Base-by-base conservation (phyloP, 2,797 vertebrate species). In the Pseudochromis fuscus region DNA sequence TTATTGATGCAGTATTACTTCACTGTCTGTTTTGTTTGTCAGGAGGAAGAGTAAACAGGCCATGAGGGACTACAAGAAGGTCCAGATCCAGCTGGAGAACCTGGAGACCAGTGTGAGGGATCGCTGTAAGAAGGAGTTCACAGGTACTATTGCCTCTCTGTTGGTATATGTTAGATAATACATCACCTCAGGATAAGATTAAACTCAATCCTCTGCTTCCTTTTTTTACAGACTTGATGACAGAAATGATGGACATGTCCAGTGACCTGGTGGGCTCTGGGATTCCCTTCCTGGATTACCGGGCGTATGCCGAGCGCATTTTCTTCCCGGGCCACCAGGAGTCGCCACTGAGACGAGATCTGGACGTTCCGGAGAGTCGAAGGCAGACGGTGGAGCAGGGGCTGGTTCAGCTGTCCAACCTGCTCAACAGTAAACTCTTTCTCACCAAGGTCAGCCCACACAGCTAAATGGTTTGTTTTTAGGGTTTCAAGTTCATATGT, bases 1-100 rank as follows among this genome's bases (percentile, higher is more conserved):
- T 21, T 21, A 18, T 53, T 10, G 7, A 35, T 13, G 7, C 5
- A 8, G 18, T 46, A 12, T 19, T 44, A 25, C 16, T 23, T 53
- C 45, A 7, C n/a, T 19, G 15, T 44, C 2, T 28, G 35, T 4
- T 19, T 30, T 40, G 25, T 19, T 75, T 86, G 73, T 62, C 86
- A 99, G 97, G 94, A 95, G 96, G 82, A 99, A 98, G 85, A 99
- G 97, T 86, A 98, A 98, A 85, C 97, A 98, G 91, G 97, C 97
- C n/a, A 90, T 98, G 86, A 94, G 97, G 70, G 97, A 99, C 86
- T 99, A 98, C 59, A 99, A 98, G 89, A 99, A 99, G 84, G 97
- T 99, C 35, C 97, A 99, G 91, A 98, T 98, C 84, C 97, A 99
- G 77, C 87, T 99, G 79, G 97, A 99, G 92, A 98, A 98, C 78